These are phyloP conservation scores for Coenonympha glycerion DNA, from an alignment of 2,888 invertebrate genomes.

Conservation along the genomic window DNA sequence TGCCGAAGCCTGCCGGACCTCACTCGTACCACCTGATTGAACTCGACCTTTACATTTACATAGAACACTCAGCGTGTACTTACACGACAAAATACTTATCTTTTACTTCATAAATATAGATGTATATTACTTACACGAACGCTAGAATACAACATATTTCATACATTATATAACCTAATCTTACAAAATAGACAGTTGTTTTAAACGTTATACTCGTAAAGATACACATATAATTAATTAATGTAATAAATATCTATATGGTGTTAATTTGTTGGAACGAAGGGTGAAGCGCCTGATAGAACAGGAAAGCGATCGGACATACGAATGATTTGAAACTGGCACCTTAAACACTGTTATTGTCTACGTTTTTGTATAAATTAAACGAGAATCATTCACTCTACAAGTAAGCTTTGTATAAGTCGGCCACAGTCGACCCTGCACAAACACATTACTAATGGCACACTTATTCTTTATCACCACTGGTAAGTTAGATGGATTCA, in stretches of 20 bases:
- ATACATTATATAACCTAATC: constrained; percentile 61
- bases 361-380: constrained; percentile 29
- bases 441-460: constrained; percentile 45
- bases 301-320: constrained; percentile 34
- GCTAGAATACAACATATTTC: constrained; percentile 57
- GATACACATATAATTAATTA: constrained; percentile 45
- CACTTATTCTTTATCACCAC: constrained; percentile 33
- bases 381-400: constrained; percentile 16
- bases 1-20: constrained; percentile 13
- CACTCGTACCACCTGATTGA: constrained; percentile 57
- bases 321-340: constrained; percentile 58
- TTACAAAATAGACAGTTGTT: constrained; percentile 64
- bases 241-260: constrained; percentile 42
- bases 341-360: constrained; percentile 52
- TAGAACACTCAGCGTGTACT: constrained; percentile 64
- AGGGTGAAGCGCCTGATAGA: constrained; percentile 41
- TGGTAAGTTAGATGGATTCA: constrained; percentile 19
- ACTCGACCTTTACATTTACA: constrained; percentile 70
- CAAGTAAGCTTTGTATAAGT: constrained; percentile 16
- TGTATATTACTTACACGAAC: constrained; percentile 54
- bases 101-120: constrained; percentile 70
- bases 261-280: constrained; percentile 37
- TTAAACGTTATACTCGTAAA: constrained; percentile 45
- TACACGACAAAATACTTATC: constrained; percentile 63
- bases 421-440: constrained; percentile 33